Conservation (phyloP, 2,888 invertebrate species). For the Drosophila barbarae region DNA sequence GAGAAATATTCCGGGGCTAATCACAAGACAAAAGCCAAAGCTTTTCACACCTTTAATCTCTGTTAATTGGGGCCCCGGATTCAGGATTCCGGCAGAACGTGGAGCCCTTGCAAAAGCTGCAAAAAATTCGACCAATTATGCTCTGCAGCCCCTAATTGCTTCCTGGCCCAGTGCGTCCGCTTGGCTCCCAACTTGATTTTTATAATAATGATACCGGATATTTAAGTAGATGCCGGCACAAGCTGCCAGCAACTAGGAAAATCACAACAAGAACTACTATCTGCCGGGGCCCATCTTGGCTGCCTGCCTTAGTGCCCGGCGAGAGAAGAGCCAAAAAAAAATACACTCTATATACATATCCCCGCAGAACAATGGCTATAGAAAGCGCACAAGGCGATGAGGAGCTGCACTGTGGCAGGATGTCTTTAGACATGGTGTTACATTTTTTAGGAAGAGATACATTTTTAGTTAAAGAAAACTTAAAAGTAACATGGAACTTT, state of each 20-base stretch:
- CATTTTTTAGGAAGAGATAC: neutral
- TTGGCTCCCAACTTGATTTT: constrained; percentile 55
- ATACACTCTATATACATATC: constrained; percentile 34
- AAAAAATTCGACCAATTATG: constrained; percentile 66
- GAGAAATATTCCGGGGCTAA: constrained; percentile 29
- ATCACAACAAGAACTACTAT: constrained; percentile 53
- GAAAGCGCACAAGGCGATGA: constrained; percentile 10
- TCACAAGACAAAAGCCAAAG: constrained; percentile 45
- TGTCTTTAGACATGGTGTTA: neutral
- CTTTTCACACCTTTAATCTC: constrained; percentile 46
- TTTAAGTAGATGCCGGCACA: constrained; percentile 69
- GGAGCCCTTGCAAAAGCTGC: constrained; percentile 18
- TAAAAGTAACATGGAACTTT: neutral
- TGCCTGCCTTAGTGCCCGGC: constrained; percentile 42
- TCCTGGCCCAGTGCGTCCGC: constrained; percentile 60
- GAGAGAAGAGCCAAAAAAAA: constrained; percentile 34
- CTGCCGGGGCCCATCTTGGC: constrained; percentile 44
- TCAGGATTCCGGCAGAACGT: neutral
- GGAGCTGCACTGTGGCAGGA: constrained; percentile 45
- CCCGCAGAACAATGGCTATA: constrained; percentile 48
- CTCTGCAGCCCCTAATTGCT: constrained; percentile 65
- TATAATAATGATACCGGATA: constrained; percentile 73
- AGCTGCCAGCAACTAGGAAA: constrained; percentile 58
- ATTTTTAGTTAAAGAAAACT: neutral
- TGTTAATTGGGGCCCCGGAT: constrained; percentile 35